Percentiles rank a stretch among this genome's conserved stretches.
These are phyloP conservation scores for Rattus rattus DNA, from an alignment of 2,113 vertebrate genomes.

Conservation along the genomic window DNA sequence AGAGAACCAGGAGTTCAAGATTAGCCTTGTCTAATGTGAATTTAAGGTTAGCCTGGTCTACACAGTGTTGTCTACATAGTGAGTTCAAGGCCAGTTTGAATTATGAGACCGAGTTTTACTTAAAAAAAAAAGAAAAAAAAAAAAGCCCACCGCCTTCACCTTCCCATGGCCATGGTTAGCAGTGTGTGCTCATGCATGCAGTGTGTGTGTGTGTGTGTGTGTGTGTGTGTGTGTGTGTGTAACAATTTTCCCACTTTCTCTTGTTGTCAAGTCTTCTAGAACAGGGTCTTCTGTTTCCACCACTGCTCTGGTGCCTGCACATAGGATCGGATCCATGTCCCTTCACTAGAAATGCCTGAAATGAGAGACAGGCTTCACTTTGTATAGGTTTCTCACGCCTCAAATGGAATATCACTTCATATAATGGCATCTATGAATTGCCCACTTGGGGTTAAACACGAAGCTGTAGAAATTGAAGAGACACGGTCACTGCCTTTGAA, in stretches of 20 bases:
- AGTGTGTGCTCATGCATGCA: not conserved
- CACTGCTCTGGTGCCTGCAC: fast-evolving
- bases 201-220: not conserved
- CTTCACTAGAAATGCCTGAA: conserved; percentile 2
- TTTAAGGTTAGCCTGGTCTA: too few relatives aligned
- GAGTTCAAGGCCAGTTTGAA: not conserved
- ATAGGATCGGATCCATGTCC: not conserved
- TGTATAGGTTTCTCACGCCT: not conserved
- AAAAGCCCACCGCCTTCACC: not conserved
- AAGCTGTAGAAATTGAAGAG: conserved; percentile 18
- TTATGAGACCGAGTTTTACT: not conserved
- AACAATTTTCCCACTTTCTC: not conserved
- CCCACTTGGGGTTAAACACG: not conserved
- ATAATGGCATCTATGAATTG: not conserved
- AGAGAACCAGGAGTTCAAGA: not conserved
- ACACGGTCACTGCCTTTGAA: not conserved
- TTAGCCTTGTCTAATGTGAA: too few relatives aligned
- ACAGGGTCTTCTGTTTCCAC: not conserved
- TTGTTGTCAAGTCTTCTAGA: conserved; percentile 2
- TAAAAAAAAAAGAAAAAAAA: not conserved
- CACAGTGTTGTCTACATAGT: not conserved
- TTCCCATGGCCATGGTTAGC: not conserved
- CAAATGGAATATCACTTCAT: not conserved
- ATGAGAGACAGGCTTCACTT: not conserved
- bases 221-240: not conserved